Percentiles rank a stretch among this genome's conserved stretches.
Conservation (phyloP, 2,113 vertebrate genomes). For the Cairina moschata region DNA sequence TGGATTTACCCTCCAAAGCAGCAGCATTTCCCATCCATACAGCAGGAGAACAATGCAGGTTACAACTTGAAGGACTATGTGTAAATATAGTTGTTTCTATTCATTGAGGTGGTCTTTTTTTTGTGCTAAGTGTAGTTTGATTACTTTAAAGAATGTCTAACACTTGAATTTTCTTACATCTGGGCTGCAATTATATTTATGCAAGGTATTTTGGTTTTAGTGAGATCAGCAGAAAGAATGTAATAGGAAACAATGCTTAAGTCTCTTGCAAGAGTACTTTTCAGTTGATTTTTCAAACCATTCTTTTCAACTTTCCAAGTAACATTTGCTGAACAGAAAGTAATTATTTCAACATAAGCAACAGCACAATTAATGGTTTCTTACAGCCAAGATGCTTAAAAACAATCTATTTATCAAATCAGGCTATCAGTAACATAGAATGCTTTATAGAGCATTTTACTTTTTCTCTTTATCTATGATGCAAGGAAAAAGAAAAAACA, state of each 20-base stretch:
- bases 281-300: not conserved
- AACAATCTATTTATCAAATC: not conserved
- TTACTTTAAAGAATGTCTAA: slow-evolving; percentile 11
- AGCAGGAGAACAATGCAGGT: slow-evolving; percentile 80
- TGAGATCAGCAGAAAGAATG: not conserved
- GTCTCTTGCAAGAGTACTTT: not conserved
- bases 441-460: not conserved
- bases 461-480: not conserved
- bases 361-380: not conserved
- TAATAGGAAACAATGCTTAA: not conserved
- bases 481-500: not conserved
- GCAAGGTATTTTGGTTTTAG: not conserved
- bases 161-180: not conserved
- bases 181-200: not conserved
- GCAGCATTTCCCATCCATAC: slow-evolving; percentile 73
- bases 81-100: slow-evolving; percentile 66
- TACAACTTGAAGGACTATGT: slow-evolving; percentile 95
- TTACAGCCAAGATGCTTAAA: slow-evolving; percentile 14
- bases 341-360: not conserved
- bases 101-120: not conserved
- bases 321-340: not conserved
- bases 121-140: not conserved
- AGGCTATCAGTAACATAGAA: not conserved
- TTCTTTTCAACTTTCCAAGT: not conserved
- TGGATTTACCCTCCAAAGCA: slow-evolving; percentile 79